Evolutionary conservation across 1,140 invertebrate genomes (phyloP).

Genomic region (Neodiprion lecontei): DNA sequence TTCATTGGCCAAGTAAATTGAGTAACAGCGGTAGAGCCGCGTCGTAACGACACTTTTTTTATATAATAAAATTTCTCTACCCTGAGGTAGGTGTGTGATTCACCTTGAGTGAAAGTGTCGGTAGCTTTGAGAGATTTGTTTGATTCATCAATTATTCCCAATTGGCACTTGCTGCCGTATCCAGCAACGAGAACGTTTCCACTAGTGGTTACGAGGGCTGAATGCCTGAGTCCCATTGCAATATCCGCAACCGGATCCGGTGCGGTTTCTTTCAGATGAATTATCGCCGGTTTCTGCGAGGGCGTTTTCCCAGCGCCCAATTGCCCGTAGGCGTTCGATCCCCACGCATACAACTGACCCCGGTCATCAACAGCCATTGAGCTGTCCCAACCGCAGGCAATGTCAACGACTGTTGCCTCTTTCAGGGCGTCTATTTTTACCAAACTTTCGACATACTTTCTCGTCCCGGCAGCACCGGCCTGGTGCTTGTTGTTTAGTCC

Average conservation of each 20-base stretch:
- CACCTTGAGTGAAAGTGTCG: constrained; percentile 61
- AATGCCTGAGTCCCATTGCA: constrained; percentile 70
- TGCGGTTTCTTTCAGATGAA: constrained; percentile 13
- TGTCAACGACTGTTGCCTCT: constrained; percentile 60
- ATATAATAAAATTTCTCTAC: no score
- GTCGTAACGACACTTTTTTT: no score
- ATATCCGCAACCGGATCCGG: not conserved
- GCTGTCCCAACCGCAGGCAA: constrained; percentile 78
- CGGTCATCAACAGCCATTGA: constrained; percentile 71
- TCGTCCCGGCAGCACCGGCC: constrained; percentile 64
- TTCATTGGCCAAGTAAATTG: not conserved
- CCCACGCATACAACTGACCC: constrained; percentile 75
- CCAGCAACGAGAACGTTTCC: constrained; percentile 68
- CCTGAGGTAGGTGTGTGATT: not conserved
- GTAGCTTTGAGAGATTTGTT: constrained; percentile 36
- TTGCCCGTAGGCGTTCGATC: constrained; percentile 78
- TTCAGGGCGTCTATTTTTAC: constrained; percentile 36
- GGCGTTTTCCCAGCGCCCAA: constrained; percentile 59
- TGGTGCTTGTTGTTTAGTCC: constrained; percentile 89
- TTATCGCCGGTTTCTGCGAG: constrained; percentile 28
- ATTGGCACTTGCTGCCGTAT: constrained; percentile 69
- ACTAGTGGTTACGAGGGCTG: constrained; percentile 70
- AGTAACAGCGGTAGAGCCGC: not conserved
- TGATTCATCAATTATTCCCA: constrained; percentile 62
- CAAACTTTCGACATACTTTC: constrained; percentile 39